A percentile compares a stretch with the other conserved stretches of the same genome.
Evolutionary conservation across 2,113 vertebrate genomes (phyloP).

Genomic region (Xiphophorus couchianus): DNA sequence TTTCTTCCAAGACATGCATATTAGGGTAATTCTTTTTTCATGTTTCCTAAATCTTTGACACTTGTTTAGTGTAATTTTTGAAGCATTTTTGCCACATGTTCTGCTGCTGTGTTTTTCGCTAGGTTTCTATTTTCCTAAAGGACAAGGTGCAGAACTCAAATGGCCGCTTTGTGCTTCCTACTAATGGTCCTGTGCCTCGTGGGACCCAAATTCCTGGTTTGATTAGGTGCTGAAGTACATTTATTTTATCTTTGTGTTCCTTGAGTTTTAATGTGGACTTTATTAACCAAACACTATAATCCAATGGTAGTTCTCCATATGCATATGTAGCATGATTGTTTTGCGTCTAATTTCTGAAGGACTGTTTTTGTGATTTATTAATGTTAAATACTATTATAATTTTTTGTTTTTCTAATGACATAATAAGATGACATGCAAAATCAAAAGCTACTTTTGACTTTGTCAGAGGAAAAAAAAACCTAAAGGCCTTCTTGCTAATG

Average conservation of each 20-base stretch:
- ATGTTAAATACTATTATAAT: not conserved
- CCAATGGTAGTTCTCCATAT: slow-evolving; percentile 29
- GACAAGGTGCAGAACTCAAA: slow-evolving; percentile 98
- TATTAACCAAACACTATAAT: slow-evolving; percentile 15
- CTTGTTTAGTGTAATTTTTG: not conserved
- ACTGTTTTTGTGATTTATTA: slow-evolving; percentile 15
- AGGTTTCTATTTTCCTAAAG: slow-evolving; percentile 99
- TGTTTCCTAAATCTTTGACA: not conserved
- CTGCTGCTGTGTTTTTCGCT: slow-evolving; percentile 14
- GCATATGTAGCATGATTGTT: slow-evolving; percentile 15
- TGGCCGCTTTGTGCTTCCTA: slow-evolving; percentile 92
- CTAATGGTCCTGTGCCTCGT: slow-evolving; percentile 90
- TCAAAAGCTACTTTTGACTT: not conserved
- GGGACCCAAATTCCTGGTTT: slow-evolving; percentile 90
- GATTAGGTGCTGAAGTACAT: slow-evolving; percentile 84
- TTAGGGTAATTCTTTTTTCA: slow-evolving; percentile 84
- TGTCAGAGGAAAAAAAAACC: not conserved
- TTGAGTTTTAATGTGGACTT: slow-evolving; percentile 11
- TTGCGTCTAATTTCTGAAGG: slow-evolving; percentile 12
- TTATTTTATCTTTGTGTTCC: not conserved
- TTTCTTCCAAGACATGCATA: slow-evolving; percentile 99
- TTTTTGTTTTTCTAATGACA: not conserved
- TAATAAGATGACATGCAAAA: not conserved
- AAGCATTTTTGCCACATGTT: not conserved
- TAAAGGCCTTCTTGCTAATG: not conserved